Conservation (phyloP, 2,797 vertebrate species). For the Leuciscus waleckii region DNA sequence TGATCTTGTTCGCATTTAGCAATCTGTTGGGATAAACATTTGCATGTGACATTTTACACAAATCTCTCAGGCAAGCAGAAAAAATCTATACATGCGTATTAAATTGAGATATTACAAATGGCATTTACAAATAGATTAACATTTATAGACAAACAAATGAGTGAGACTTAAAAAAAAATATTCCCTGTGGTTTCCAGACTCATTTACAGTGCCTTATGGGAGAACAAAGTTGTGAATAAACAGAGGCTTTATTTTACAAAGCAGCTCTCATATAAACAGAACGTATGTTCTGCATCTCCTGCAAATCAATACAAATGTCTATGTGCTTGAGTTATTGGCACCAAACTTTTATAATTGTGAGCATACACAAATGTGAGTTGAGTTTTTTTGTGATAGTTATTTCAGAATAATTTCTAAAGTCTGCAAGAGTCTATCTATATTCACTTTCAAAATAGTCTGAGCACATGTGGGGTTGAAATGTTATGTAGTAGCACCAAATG, state of each 20-base stretch:
- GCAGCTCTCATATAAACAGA: neutral
- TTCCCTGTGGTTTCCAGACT: conserved; percentile 13
- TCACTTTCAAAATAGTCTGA: neutral
- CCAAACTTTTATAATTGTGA: neutral
- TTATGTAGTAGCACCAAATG: conserved; percentile 18
- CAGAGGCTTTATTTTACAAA: conserved; percentile 12
- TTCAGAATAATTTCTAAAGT: conserved; percentile 5
- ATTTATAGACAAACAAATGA: conserved; percentile 21
- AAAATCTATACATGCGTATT: conserved; percentile 18
- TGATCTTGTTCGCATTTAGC: conserved; percentile 98
- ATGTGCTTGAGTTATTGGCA: neutral
- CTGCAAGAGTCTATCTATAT: neutral
- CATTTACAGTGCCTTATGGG: conserved; percentile 7
- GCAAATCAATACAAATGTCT: neutral
- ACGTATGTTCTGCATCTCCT: neutral
- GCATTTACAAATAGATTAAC: conserved; percentile 36
- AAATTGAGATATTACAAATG: conserved; percentile 30
- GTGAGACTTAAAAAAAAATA: neutral
- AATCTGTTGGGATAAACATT: conserved; percentile 80
- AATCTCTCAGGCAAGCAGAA: conserved; percentile 24
- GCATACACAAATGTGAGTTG: neutral
- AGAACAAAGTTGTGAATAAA: conserved; percentile 13
- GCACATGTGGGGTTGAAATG: neutral
- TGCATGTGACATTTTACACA: conserved; percentile 13
- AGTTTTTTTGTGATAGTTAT: neutral